Evolutionary conservation across 1,140 invertebrate genomes (phyloP), one percentile per base, ranked within the genome.

Genomic region (Mercenaria mercenaria): DNA sequence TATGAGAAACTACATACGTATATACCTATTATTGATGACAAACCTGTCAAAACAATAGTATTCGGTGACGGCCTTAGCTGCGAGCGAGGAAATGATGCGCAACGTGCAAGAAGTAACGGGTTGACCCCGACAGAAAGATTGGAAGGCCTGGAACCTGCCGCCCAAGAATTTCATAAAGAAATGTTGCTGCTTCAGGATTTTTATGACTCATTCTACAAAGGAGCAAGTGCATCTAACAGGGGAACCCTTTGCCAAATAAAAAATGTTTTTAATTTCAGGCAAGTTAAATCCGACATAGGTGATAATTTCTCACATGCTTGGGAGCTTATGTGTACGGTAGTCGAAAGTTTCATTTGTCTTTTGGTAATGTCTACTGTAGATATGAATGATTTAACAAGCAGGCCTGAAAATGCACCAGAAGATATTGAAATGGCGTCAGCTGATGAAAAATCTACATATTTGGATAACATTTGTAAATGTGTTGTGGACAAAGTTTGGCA

Each of bases 141-240:
- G 10, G 90, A 89, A 61, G 83, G 81, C 15, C 34, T 83, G 13
- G 80, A 84, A 34, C 86, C 85, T 34, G 47, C 69, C n/a, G 80
- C 72, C 23, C 90, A 91, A 56, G 81, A 87, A 47, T 91, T 89
- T 67, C 87, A 85, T 52, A 89, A 89, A 69, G 83, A 89, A 72
- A 89, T 91, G 74, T 18, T 91, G 20, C 61, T 89, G 0, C 29
- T 87, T 1, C 76, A 90, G 23, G 83, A 87, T 39, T 87, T 80
- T 37, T 90, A 26, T 47, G 82, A 91, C 37, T 32, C 15, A 6
- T 89, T 89, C 34, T 81, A 72, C 41, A 64, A 86, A 82, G 84
- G 81, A 43, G 29, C 88, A 41, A 91, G 84, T 72, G 32, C 56
- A 56, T 47, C 37, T 37, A 74, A 90, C 37, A 91, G 84, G 74